phyloP scores from a whole-genome alignment of 2,888 invertebrate species.

The Diarsia dahlii region DNA sequence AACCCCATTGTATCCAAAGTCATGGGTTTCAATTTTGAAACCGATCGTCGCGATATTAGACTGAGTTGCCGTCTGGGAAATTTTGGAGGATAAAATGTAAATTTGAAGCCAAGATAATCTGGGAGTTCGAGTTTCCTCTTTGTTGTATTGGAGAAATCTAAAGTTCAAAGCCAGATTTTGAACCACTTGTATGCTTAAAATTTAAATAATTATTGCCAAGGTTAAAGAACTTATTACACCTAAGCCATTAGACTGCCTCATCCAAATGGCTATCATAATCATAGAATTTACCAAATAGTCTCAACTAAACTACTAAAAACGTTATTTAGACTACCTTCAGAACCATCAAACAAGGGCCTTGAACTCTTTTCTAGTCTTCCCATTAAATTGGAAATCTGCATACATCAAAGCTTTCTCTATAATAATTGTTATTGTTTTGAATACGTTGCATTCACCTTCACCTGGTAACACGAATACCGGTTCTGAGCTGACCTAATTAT shows the following conservation, averaged over 20 bases:
- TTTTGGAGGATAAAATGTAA: constrained; percentile 42
- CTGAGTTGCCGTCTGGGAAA: constrained; percentile 4
- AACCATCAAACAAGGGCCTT: not conserved
- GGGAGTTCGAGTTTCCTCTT: constrained; percentile 21
- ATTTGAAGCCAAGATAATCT: constrained; percentile 31
- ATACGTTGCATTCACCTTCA: constrained; percentile 62
- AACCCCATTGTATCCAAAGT: constrained; percentile 58
- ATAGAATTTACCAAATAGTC: not conserved
- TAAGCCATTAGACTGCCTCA: not conserved
- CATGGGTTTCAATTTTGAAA: constrained; percentile 53
- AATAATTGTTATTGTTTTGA: constrained; percentile 59
- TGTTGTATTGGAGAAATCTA: not conserved
- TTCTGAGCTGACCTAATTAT: constrained; percentile 62
- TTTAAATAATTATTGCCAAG: not conserved
- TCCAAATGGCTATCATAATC: not conserved
- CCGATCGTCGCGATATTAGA: constrained; percentile 45
- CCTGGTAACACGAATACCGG: constrained; percentile 64
- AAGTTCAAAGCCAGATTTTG: not conserved
- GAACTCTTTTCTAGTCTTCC: not conserved
- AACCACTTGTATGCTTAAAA: not conserved
- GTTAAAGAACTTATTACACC: not conserved
- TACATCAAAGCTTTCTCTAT: constrained; percentile 49
- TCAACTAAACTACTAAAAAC: not conserved
- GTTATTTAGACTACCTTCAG: not conserved
- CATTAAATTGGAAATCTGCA: constrained; percentile 18